Evolutionary conservation across 2,797 vertebrate genomes (phyloP).

Genomic region (Sebastes iracundus): DNA sequence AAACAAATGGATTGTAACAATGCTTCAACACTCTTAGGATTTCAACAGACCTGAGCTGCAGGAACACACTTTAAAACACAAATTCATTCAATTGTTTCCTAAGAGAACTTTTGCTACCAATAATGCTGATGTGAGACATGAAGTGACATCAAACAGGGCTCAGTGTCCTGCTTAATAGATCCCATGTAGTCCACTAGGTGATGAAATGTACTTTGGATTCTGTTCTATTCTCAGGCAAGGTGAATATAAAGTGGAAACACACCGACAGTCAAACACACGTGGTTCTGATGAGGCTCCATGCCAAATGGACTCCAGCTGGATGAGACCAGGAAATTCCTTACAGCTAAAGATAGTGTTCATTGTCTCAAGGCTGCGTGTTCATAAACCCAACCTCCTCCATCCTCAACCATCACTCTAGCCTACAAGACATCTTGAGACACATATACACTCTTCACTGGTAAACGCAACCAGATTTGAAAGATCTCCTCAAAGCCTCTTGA

Average conservation of each 20-base stretch:
- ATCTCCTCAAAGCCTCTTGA: constrained; percentile 28
- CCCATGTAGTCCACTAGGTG: not conserved
- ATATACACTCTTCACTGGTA: constrained; percentile 33
- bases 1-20: constrained; percentile 54
- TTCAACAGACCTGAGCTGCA: not conserved
- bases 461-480: constrained; percentile 50
- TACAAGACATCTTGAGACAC: constrained; percentile 39
- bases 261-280: constrained; percentile 65
- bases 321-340: constrained; percentile 81
- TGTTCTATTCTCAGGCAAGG: constrained; percentile 25
- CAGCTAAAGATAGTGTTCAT: constrained; percentile 76
- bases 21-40: not conserved
- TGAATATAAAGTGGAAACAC: constrained; percentile 58
- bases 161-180: not conserved
- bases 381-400: constrained; percentile 68
- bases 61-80: not conserved
- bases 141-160: constrained; percentile 20
- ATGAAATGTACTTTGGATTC: constrained; percentile 29
- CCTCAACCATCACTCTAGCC: constrained; percentile 44
- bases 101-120: not conserved
- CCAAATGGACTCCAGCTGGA: constrained; percentile 79
- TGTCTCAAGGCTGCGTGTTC: constrained; percentile 68
- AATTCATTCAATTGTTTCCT: not conserved
- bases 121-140: not conserved
- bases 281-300: constrained; percentile 74